A percentile compares a stretch with the other conserved stretches of the same genome.
Conservation (phyloP, 2,797 vertebrate genomes). For the Silurus aristotelis region DNA sequence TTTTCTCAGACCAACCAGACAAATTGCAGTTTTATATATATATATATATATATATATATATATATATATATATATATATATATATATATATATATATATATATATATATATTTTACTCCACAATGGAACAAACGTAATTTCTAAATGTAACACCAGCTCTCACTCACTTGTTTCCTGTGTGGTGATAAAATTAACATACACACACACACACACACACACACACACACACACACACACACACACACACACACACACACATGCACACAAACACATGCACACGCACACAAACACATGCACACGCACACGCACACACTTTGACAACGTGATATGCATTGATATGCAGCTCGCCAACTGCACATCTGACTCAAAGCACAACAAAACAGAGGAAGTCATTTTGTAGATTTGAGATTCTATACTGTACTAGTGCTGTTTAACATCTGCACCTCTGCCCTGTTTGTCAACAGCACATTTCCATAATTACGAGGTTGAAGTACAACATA, state of each 20-base stretch:
- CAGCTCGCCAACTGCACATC: neutral
- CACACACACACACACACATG: neutral
- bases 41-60: too few species aligned
- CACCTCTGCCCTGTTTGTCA: neutral
- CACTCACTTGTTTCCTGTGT: slow-evolving; percentile 15
- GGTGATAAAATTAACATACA: slow-evolving; percentile 31
- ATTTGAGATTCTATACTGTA: neutral
- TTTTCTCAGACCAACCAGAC: neutral
- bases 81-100: neutral
- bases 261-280: neutral
- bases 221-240: neutral
- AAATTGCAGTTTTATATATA: neutral
- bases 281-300: neutral
- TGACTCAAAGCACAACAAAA: neutral
- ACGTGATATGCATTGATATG: neutral
- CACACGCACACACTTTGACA: neutral
- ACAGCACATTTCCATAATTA: neutral
- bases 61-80: too few species aligned
- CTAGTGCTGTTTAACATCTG: neutral
- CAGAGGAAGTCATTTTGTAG: slow-evolving; percentile 21
- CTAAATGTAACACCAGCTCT: slow-evolving; percentile 29
- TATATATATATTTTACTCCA: slow-evolving; percentile 24
- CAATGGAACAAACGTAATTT: slow-evolving; percentile 16
- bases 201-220: neutral
- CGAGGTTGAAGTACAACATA: neutral